Conservation (phyloP, 2,888 invertebrate genomes). For the Cephus nigrinus region DNA sequence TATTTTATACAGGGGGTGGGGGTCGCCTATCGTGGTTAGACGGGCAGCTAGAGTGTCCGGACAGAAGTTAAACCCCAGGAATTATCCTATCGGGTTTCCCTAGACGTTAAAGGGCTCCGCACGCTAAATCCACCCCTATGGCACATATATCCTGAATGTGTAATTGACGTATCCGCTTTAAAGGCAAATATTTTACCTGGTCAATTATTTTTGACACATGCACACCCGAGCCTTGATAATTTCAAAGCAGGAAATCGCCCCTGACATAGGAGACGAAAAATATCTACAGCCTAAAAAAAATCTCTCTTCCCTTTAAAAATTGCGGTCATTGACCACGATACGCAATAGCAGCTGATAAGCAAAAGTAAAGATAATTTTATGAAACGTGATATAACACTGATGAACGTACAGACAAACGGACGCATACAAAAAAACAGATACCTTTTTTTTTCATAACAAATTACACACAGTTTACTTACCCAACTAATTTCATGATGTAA, state of each 20-base stretch:
- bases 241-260: not conserved
- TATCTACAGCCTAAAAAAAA: not conserved
- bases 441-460: not conserved
- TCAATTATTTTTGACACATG: not conserved
- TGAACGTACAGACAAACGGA: not conserved
- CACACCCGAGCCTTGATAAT: not conserved
- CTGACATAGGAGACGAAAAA: not conserved
- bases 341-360: not conserved
- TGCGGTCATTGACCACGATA: not conserved
- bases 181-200: not conserved
- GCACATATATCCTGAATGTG: not conserved
- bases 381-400: not conserved
- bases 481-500: slow-evolving; percentile 26
- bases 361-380: not conserved
- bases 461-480: slow-evolving; percentile 32
- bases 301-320: not conserved
- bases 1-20: not conserved
- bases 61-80: not conserved
- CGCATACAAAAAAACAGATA: not conserved
- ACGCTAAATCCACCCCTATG: not conserved
- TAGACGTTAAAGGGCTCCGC: not conserved
- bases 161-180: not conserved
- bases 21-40: not conserved
- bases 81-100: not conserved
- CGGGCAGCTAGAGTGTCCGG: not conserved